Conservation (phyloP, 2,797 vertebrate genomes). For the Mormyrops boulengeri region DNA sequence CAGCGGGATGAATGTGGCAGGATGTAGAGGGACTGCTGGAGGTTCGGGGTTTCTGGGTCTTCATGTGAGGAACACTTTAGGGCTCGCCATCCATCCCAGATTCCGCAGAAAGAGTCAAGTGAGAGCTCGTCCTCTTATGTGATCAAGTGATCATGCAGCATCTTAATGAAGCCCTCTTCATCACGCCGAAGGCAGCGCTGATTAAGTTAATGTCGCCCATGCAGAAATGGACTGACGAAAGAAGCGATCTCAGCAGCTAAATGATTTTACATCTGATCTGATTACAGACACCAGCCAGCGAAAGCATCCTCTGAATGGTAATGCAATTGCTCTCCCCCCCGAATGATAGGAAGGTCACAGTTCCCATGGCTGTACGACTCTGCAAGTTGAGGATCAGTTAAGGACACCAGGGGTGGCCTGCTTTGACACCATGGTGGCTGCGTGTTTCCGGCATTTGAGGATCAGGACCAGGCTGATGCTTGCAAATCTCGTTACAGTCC, state of each 20-base stretch:
- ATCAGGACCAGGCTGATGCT: neutral
- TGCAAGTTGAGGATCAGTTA: neutral
- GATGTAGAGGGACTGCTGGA: no score
- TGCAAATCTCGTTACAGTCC: neutral
- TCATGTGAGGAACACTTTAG: neutral
- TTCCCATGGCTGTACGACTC: neutral
- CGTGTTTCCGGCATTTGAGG: neutral
- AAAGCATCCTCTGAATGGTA: neutral
- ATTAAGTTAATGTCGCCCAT: neutral
- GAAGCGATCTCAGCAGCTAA: neutral
- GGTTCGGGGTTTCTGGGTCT: neutral
- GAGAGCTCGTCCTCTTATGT: neutral
- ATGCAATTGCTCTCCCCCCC: neutral
- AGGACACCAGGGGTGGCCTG: neutral
- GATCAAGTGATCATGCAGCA: no score
- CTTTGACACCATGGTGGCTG: neutral
- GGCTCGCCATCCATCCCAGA: neutral
- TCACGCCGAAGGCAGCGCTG: neutral
- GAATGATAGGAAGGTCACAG: neutral
- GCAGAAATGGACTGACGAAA: neutral
- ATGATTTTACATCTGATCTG: neutral
- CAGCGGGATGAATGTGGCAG: neutral
- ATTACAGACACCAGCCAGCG: neutral
- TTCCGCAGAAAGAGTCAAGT: neutral
- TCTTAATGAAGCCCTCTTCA: neutral